These are phyloP conservation scores for Philaethria dido DNA, from an alignment of 2,888 invertebrate species.

Conservation along the genomic window DNA sequence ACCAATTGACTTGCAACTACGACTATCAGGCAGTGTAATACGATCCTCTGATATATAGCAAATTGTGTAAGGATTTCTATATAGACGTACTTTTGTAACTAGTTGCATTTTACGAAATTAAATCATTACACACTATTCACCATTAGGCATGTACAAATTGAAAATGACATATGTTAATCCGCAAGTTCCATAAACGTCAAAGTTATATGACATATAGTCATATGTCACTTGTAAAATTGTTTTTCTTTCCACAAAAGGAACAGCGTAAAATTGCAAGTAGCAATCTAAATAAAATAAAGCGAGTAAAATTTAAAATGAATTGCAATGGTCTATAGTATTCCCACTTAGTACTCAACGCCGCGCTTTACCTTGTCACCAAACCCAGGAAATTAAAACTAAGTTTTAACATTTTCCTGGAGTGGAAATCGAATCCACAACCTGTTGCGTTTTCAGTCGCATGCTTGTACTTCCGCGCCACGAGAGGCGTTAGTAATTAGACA, in stretches of 20 bases:
- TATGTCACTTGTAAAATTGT: neutral
- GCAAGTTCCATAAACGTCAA: constrained; percentile 13
- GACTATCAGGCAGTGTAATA: constrained; percentile 57
- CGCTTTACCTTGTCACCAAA: too few relatives aligned
- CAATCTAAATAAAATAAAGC: too few relatives aligned
- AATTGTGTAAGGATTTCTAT: constrained; percentile 60
- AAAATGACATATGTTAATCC: constrained; percentile 26
- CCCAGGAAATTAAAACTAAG: too few relatives aligned
- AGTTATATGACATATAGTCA: constrained; percentile 4
- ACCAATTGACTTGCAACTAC: constrained; percentile 59
- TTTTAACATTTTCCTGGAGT: too few relatives aligned
- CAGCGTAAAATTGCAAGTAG: neutral
- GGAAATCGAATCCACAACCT: too few relatives aligned
- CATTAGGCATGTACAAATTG: constrained; percentile 14
- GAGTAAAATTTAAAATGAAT: too few relatives aligned
- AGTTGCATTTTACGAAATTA: constrained; percentile 60
- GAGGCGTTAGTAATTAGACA: too few relatives aligned
- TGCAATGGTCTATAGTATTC: constrained; percentile 26
- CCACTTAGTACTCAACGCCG: too few relatives aligned
- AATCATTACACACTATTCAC: constrained; percentile 10
- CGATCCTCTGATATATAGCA: constrained; percentile 62
- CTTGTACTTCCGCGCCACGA: too few relatives aligned
- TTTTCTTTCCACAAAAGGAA: neutral
- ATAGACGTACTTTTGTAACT: constrained; percentile 62
- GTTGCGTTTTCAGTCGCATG: too few relatives aligned